A percentile compares a stretch with the other conserved stretches of the same genome.
Evolutionary conservation across 2,113 vertebrate genomes (phyloP).

Genomic region (Cepphus grylle): DNA sequence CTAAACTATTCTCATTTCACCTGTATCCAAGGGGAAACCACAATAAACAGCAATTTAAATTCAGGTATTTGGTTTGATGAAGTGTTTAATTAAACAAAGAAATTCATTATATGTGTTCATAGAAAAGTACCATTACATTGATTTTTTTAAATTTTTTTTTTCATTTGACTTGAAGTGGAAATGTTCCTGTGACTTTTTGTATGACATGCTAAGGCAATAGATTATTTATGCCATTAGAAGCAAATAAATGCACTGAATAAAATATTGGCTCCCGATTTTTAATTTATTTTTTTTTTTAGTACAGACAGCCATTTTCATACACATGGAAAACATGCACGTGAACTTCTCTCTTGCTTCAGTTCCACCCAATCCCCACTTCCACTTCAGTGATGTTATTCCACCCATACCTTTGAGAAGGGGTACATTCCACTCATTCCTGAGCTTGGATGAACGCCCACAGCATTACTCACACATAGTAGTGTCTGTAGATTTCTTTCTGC

Average conservation of each 20-base stretch:
- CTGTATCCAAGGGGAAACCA: not conserved
- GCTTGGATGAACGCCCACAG: not conserved
- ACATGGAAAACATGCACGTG: not conserved
- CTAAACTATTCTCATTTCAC: not conserved
- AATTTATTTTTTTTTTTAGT: not conserved
- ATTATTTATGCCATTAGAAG: slow-evolving; percentile 4
- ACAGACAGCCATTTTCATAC: not conserved
- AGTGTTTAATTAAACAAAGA: slow-evolving; percentile 57
- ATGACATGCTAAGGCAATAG: not conserved
- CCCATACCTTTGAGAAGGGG: slow-evolving; percentile 30
- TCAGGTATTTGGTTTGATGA: slow-evolving; percentile 23
- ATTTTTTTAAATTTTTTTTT: not conserved
- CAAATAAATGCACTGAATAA: slow-evolving; percentile 1
- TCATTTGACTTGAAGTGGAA: not conserved
- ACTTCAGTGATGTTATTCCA: slow-evolving; percentile 14
- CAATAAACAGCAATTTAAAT: slow-evolving; percentile 32
- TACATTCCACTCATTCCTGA: slow-evolving; percentile 38
- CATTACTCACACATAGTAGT: not conserved
- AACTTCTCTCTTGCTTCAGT: not conserved
- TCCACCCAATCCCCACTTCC: not conserved
- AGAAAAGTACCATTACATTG: not conserved
- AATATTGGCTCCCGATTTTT: not conserved
- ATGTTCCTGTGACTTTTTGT: not conserved
- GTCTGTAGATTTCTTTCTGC: slow-evolving; percentile 9
- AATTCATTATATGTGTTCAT: not conserved